phyloP scores from a whole-genome alignment of 2,113 vertebrate species.

The Neogobius melanostomus region DNA sequence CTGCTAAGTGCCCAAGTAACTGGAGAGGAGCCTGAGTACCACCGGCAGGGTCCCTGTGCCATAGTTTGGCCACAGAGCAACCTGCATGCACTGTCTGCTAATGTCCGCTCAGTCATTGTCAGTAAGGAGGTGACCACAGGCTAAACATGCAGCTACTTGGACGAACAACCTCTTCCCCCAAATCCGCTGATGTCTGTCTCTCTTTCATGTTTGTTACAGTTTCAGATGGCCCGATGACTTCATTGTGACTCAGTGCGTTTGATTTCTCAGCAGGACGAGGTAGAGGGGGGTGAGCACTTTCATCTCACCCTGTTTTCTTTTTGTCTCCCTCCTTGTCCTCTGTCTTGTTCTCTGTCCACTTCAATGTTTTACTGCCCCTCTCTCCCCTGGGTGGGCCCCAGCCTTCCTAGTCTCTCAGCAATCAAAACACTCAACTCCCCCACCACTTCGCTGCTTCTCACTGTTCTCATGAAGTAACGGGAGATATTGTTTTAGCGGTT shows the following conservation, averaged over 20 bases:
- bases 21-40: too few relatives aligned
- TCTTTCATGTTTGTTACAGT: slow-evolving; percentile 17
- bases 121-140: slow-evolving; percentile 17
- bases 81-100: slow-evolving; percentile 20
- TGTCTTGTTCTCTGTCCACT: slow-evolving; percentile 33
- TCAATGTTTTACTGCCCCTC: slow-evolving; percentile 29
- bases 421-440: slow-evolving; percentile 57
- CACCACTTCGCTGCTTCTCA: slow-evolving; percentile 34
- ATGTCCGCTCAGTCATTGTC: slow-evolving; percentile 52
- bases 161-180: slow-evolving; percentile 29
- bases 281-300: not conserved
- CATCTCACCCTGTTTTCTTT: slow-evolving; percentile 17
- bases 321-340: not conserved
- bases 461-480: slow-evolving; percentile 24
- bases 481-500: slow-evolving; percentile 40
- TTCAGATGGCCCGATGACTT: slow-evolving; percentile 34
- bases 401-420: slow-evolving; percentile 49
- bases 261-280: slow-evolving; percentile 25
- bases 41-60: too few relatives aligned
- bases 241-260: slow-evolving; percentile 52
- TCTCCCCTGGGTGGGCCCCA: slow-evolving; percentile 47
- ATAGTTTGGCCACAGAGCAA: slow-evolving; percentile 1
- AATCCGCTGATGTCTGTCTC: slow-evolving; percentile 7
- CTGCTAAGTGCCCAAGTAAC: too few relatives aligned
- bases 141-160: slow-evolving; percentile 10